Evolutionary conservation across 2,888 invertebrate species (phyloP).

Genomic region (Ametastegia equiseti): DNA sequence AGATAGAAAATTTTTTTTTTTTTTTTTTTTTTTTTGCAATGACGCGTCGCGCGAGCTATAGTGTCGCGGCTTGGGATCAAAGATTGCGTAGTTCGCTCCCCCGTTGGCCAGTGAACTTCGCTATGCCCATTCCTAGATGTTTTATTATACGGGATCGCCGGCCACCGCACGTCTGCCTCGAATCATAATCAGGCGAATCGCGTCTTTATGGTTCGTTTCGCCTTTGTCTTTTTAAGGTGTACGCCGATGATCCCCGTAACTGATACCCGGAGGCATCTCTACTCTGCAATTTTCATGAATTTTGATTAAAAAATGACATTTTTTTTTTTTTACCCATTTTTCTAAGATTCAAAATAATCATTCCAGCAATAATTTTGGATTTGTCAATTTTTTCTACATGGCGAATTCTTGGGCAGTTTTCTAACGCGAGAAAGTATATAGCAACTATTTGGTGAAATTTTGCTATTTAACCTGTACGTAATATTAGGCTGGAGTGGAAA

Average conservation of each 20-base stretch:
- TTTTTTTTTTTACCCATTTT: neutral
- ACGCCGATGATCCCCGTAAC: no score
- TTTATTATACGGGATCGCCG: conserved; percentile 67
- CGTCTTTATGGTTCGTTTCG: conserved; percentile 31
- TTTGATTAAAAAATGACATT: neutral
- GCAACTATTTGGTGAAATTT: no score
- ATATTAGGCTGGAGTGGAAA: no score
- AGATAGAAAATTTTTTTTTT: no score
- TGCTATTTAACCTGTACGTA: no score
- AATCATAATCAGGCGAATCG: conserved; percentile 65
- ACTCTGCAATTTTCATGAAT: neutral
- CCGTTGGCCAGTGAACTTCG: conserved; percentile 66
- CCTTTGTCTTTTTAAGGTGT: conserved; percentile 33
- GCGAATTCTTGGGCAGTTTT: no score
- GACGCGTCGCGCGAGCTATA: conserved; percentile 53
- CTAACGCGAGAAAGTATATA: no score
- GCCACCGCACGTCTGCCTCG: conserved; percentile 63
- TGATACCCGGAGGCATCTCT: neutral
- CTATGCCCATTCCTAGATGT: conserved; percentile 68
- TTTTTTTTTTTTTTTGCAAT: conserved; percentile 64
- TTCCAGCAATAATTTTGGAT: no score
- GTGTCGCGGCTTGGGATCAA: conserved; percentile 62
- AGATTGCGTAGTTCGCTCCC: conserved; percentile 59
- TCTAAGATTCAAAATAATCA: no score
- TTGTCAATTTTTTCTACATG: no score